phyloP scores from a whole-genome alignment of 2,113 vertebrate species.

The Pelecanus crispus region DNA sequence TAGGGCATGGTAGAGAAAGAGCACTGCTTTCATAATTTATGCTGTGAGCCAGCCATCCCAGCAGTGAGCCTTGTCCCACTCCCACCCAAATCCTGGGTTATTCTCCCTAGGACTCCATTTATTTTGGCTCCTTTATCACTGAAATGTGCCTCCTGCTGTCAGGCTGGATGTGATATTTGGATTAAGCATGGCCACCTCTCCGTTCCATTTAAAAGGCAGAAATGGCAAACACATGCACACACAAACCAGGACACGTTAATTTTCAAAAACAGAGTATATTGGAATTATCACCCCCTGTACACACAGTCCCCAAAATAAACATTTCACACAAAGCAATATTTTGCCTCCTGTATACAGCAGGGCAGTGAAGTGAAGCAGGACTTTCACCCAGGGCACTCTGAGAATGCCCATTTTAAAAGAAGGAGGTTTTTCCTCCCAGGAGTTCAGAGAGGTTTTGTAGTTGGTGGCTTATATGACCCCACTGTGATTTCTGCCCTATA shows the following conservation, averaged over 20 bases:
- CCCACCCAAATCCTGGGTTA: neutral
- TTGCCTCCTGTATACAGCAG: neutral
- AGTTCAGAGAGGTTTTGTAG: neutral
- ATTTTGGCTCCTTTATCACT: neutral
- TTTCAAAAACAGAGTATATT: neutral
- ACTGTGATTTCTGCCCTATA: conserved; percentile 10
- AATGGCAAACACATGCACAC: neutral
- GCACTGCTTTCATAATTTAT: neutral
- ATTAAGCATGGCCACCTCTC: neutral
- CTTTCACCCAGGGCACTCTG: neutral
- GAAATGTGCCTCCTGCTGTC: neutral
- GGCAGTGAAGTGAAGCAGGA: neutral
- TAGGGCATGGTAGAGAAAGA: neutral
- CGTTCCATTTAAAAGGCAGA: neutral
- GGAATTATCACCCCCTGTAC: neutral
- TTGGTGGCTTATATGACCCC: neutral
- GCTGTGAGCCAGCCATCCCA: neutral
- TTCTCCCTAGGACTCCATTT: neutral
- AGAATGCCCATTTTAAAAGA: neutral
- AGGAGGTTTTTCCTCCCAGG: neutral
- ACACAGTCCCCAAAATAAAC: neutral
- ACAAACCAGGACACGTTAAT: neutral
- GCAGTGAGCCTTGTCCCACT: neutral
- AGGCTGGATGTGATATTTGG: neutral
- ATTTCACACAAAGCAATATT: neutral